phyloP scores from a whole-genome alignment of 2,888 invertebrate species.

The Callyntrura guangdongensis region DNA sequence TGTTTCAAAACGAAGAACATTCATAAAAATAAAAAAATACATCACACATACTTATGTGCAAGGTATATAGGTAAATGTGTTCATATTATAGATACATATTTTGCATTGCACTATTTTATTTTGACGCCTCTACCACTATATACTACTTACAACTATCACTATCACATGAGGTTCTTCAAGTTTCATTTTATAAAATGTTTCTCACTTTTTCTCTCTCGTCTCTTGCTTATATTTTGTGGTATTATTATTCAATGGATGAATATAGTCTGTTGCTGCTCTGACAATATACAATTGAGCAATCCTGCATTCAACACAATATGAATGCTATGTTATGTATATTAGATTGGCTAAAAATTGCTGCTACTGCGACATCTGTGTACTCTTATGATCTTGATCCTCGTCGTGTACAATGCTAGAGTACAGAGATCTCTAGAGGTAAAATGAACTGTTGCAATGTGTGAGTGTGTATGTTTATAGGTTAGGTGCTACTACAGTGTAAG shows the following conservation, averaged over 20 bases:
- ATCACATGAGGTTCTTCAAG: conserved; percentile 55
- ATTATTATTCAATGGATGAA: too few species aligned
- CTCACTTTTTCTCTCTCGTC: background rate
- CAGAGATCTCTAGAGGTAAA: too few species aligned
- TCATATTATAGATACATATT: background rate
- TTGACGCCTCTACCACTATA: conserved; percentile 12
- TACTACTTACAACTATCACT: background rate
- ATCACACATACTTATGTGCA: background rate
- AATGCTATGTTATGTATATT: background rate
- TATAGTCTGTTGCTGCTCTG: too few species aligned
- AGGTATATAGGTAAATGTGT: background rate
- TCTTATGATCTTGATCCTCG: too few species aligned
- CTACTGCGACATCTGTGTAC: too few species aligned
- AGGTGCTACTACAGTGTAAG: too few species aligned
- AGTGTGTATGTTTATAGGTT: too few species aligned
- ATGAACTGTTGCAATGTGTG: too few species aligned
- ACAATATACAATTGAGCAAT: too few species aligned
- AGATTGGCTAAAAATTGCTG: background rate
- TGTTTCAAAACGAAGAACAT: background rate
- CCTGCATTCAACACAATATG: background rate
- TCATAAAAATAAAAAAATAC: background rate
- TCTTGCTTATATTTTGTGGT: background rate
- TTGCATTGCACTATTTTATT: conserved; percentile 28
- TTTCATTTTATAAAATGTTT: conserved; percentile 45
- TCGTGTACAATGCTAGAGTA: too few species aligned